phyloP scores from a whole-genome alignment of 2,888 invertebrate genomes.

The Andrena bucephala region DNA sequence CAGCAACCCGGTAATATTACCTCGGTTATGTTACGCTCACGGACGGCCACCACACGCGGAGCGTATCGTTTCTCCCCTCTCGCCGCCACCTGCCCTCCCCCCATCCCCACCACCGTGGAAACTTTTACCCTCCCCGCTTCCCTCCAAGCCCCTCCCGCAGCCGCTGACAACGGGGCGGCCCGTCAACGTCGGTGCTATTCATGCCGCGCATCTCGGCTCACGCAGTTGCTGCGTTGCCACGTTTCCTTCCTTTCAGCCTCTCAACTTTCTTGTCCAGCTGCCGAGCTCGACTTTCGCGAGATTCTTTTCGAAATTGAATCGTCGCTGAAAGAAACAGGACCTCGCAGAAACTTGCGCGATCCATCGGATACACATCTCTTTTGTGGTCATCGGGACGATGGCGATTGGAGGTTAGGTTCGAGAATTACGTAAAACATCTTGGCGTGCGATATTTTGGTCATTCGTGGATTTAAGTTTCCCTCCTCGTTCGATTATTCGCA shows the following conservation, averaged over 20 bases:
- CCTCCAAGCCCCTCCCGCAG: constrained; percentile 19
- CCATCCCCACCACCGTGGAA: constrained; percentile 63
- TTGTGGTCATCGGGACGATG: background rate
- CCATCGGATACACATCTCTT: background rate
- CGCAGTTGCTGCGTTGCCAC: constrained; percentile 77
- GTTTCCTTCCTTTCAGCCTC: constrained; percentile 28
- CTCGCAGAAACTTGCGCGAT: background rate
- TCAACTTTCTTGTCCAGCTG: constrained; percentile 69
- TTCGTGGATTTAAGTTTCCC: constrained; percentile 48
- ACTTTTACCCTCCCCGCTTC: constrained; percentile 63
- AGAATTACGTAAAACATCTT: background rate
- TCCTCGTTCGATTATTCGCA: constrained; percentile 39
- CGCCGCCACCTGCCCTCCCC: constrained; percentile 16
- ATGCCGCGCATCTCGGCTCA: constrained; percentile 78
- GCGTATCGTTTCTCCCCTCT: constrained; percentile 31
- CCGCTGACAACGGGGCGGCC: constrained; percentile 41
- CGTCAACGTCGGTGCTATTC: constrained; percentile 73
- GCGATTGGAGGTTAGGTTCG: background rate
- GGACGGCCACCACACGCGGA: constrained; percentile 42
- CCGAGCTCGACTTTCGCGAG: background rate
- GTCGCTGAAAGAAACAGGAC: background rate
- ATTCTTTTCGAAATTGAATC: constrained; percentile 21
- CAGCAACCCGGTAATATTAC: constrained; percentile 60
- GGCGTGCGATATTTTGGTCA: constrained; percentile 8
- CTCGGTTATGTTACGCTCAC: constrained; percentile 61